Evolutionary conservation across 2,888 invertebrate genomes (phyloP).

Genomic region (Papilio elwesi): DNA sequence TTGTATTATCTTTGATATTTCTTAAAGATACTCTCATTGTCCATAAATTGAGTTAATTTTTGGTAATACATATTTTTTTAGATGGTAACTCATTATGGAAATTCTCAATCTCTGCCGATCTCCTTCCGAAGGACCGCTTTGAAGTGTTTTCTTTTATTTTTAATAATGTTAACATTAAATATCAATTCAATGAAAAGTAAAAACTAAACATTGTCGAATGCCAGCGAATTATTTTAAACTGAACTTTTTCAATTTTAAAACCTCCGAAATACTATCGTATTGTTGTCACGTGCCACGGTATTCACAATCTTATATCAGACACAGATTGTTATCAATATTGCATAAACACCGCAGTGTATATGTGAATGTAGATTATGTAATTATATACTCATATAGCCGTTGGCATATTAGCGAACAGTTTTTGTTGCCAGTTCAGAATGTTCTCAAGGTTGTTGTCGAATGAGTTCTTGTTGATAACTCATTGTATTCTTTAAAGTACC

Average conservation of each 20-base stretch:
- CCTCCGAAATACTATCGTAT: constrained; percentile 15
- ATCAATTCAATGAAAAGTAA: background rate
- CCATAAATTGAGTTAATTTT: too few relatives aligned
- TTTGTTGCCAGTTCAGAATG: constrained; percentile 36
- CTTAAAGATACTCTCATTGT: too few relatives aligned
- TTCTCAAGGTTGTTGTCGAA: constrained; percentile 33
- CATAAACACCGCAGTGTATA: background rate
- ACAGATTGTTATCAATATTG: background rate
- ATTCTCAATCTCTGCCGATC: too few relatives aligned
- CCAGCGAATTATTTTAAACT: constrained; percentile 1
- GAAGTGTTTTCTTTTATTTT: background rate
- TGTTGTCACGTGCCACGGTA: background rate
- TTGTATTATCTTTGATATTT: too few relatives aligned
- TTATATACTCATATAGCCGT: constrained; percentile 21
- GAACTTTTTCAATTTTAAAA: constrained; percentile 10
- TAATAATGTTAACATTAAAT: background rate
- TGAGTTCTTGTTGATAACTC: constrained; percentile 31
- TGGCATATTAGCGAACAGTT: constrained; percentile 33
- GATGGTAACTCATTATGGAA: background rate
- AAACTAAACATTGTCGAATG: background rate
- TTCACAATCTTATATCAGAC: constrained; percentile 10
- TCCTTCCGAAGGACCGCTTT: too few relatives aligned
- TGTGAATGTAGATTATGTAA: constrained; percentile 31
- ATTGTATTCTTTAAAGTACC: constrained; percentile 13
- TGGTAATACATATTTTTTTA: background rate